Conservation (phyloP, 2,113 vertebrate genomes). For the Pteronura brasiliensis region DNA sequence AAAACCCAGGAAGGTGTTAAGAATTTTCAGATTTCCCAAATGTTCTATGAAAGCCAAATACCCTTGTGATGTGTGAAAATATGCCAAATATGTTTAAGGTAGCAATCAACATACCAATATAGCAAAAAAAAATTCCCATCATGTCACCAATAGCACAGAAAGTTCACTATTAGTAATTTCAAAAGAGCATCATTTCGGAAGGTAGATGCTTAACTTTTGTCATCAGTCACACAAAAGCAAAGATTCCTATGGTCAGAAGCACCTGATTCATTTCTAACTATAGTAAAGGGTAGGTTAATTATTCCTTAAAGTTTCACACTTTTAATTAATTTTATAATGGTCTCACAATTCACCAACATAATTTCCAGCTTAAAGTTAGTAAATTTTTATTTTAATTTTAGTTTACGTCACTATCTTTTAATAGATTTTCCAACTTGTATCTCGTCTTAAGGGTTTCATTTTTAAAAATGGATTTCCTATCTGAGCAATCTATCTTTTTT, state of each 20-base stretch:
- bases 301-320: not conserved
- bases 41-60: not conserved
- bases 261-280: not conserved
- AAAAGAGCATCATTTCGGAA: not conserved
- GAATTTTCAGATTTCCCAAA: not conserved
- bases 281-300: not conserved
- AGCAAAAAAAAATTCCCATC: not conserved
- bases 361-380: not conserved
- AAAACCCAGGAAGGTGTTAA: not conserved
- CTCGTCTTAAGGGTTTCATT: conserved; percentile 11
- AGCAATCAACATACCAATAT: not conserved
- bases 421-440: not conserved
- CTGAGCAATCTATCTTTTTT: not conserved
- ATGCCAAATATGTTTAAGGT: not conserved
- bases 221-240: not conserved
- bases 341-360: not conserved
- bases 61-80: not conserved
- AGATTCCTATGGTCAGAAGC: not conserved
- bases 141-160: not conserved
- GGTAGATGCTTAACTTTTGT: not conserved
- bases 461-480: not conserved
- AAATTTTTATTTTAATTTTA: not conserved
- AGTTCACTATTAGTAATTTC: not conserved
- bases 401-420: not conserved
- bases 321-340: not conserved